Percentiles rank a stretch among this genome's conserved stretches.
Conservation (phyloP, 2,113 vertebrate genomes). For the Brachyistius frenatus region DNA sequence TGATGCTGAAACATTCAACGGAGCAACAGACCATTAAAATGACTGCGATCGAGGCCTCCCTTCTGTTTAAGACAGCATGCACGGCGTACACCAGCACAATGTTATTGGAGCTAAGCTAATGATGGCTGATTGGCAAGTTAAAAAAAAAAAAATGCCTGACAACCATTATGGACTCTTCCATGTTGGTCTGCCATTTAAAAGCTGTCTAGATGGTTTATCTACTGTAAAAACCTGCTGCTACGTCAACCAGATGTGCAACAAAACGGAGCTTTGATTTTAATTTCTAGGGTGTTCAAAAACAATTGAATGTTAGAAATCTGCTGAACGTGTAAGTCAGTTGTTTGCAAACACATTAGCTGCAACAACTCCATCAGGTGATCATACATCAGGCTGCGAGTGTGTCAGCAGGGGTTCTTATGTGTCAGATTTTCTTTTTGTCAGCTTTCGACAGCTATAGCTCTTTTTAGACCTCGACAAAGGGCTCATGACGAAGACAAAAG, state of each 20-base stretch:
- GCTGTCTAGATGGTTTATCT: neutral
- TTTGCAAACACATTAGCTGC: no score
- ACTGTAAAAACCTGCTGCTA: neutral
- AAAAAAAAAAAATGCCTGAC: neutral
- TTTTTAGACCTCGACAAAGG: neutral
- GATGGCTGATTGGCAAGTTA: neutral
- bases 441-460: no score
- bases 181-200: neutral
- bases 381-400: no score
- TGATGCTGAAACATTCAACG: no score
- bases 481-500: neutral
- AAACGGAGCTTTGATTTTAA: no score
- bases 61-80: constrained; percentile 11
- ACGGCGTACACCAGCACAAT: neutral
- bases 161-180: neutral
- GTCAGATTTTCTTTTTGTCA: neutral
- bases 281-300: no score
- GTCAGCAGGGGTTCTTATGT: neutral
- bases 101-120: neutral
- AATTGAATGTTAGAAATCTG: no score
- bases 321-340: no score
- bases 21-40: neutral
- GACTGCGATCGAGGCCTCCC: neutral
- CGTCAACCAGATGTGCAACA: no score
- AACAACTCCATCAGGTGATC: no score